phyloP scores from a whole-genome alignment of 30 jellyfish, hydroid and myxozoan species.

The Chironex yamaguchii region DNA sequence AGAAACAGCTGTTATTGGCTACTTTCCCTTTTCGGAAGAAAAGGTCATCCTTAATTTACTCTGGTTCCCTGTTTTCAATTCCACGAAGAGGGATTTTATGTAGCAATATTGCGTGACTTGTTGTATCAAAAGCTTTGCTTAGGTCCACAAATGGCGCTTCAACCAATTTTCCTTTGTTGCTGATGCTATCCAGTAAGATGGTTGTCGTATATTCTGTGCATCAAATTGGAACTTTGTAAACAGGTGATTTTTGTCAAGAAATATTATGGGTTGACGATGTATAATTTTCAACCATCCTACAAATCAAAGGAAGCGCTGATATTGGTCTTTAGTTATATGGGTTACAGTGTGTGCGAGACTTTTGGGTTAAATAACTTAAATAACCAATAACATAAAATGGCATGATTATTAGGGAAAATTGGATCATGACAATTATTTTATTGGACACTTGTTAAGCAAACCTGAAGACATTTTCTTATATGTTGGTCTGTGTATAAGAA shows the following conservation, averaged over 20 bases:
- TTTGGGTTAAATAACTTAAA: too few relatives aligned
- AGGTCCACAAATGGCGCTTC: constrained; percentile 38
- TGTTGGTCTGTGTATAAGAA: too few relatives aligned
- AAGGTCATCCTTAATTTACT: constrained; percentile 48
- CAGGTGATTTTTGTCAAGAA: constrained; percentile 28
- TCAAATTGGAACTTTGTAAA: constrained; percentile 46
- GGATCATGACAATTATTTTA: too few relatives aligned
- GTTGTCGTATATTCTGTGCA: constrained; percentile 21
- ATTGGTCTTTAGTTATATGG: constrained; percentile 36
- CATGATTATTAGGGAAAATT: too few relatives aligned
- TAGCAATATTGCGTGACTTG: constrained; percentile 22
- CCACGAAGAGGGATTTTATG: constrained; percentile 38
- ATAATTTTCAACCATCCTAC: neutral
- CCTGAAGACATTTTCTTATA: too few relatives aligned
- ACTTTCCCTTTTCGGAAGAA: constrained; percentile 18
- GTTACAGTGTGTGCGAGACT: constrained; percentile 15
- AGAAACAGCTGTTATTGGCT: constrained; percentile 20
- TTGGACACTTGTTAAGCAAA: too few relatives aligned
- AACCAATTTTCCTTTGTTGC: too few relatives aligned
- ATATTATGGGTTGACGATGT: neutral
- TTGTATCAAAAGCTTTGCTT: constrained; percentile 31
- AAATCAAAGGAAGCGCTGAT: constrained; percentile 23
- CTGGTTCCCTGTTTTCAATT: constrained; percentile 48
- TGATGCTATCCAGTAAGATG: constrained; percentile 46
- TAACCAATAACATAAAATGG: too few relatives aligned